Base-by-base conservation (phyloP, 2,888 invertebrate genomes). In the Calephelis perditalis region DNA sequence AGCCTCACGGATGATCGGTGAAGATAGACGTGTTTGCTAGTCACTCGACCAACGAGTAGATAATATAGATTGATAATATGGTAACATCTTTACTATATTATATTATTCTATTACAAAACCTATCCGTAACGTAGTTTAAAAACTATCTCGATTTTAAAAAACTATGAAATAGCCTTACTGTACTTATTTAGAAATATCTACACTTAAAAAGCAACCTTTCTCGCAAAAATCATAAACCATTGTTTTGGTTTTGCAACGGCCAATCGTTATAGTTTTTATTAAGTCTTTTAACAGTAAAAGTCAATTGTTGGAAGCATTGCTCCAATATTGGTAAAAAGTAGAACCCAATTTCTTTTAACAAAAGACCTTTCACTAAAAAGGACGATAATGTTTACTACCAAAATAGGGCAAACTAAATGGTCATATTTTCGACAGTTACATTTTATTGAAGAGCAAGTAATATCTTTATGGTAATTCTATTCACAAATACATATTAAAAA, bases 251-350 rank as follows among this genome's bases (percentile, higher is more conserved):
- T 64, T 64, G 60, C 69, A 67, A 68, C 70, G 70, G 71, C 70
- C 71, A 71, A 72, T 68, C 74, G 49, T 15, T 15, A 26, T 9
- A 2, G 26, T 26, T 49, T 26, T 49, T 26, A 26, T 49, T 5
- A 26, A 15, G 36, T 59, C 36, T 59, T 55, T 59, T 44, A 45
- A 55, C 45, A 55, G 79, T 72, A 76, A 77, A 74, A 77, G 73
- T 73, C 66, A 64, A 70, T 59, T 68, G 65, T 63, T 70, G 72
- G 76, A 75, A 69, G 70, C 70, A 75, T 76, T 80, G 82, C 80
- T 72, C 82, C 71, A 78, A 65, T 75, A 82, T 83, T 75, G 74
- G 79, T 88, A 89, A 89, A 88, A 89, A 89, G 82, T 86, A 76
- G 85, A 84, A 59, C 85, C 77, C 79, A 10, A 49, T 49, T 49